phyloP scores from a whole-genome alignment of 1,140 invertebrate species.

The Telenomus remus region DNA sequence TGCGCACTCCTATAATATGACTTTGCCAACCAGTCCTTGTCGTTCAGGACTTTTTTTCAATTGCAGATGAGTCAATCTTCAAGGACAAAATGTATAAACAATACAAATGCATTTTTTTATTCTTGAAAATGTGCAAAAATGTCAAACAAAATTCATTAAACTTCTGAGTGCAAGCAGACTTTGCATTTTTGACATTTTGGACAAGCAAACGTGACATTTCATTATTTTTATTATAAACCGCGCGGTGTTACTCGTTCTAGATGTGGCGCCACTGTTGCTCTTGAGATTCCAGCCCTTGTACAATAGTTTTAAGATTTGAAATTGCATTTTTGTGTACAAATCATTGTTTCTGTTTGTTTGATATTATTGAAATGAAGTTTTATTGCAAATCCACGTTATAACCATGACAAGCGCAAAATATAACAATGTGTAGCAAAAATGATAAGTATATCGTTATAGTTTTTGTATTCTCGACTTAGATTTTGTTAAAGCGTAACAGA shows the following conservation, averaged over 20 bases:
- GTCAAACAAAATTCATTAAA: too few relatives aligned
- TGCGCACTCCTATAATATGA: too few relatives aligned
- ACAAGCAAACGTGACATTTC: too few relatives aligned
- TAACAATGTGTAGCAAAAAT: slow-evolving; percentile 29
- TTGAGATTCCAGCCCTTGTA: slow-evolving; percentile 38
- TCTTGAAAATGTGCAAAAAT: too few relatives aligned
- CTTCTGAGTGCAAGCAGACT: too few relatives aligned
- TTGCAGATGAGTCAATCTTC: slow-evolving; percentile 26
- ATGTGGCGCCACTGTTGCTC: slow-evolving; percentile 63
- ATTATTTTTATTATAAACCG: slow-evolving; percentile 73
- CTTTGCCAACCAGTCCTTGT: slow-evolving; percentile 4
- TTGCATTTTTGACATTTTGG: slow-evolving; percentile 62
- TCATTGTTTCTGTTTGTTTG: too few relatives aligned
- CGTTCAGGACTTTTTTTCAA: slow-evolving; percentile 13
- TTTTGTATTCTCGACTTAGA: slow-evolving; percentile 23
- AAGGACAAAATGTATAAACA: slow-evolving; percentile 26
- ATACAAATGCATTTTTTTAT: neutral
- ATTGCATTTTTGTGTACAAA: too few relatives aligned
- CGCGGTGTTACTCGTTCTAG: slow-evolving; percentile 67
- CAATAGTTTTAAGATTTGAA: too few relatives aligned
- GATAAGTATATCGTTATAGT: slow-evolving; percentile 24
- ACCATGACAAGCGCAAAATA: slow-evolving; percentile 22
- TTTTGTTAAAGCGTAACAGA: slow-evolving; percentile 26
- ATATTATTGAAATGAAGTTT: too few relatives aligned
- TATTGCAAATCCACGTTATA: too few relatives aligned